Evolutionary conservation across 1,140 invertebrate species (phyloP).

Genomic region (Hyles vespertilio): DNA sequence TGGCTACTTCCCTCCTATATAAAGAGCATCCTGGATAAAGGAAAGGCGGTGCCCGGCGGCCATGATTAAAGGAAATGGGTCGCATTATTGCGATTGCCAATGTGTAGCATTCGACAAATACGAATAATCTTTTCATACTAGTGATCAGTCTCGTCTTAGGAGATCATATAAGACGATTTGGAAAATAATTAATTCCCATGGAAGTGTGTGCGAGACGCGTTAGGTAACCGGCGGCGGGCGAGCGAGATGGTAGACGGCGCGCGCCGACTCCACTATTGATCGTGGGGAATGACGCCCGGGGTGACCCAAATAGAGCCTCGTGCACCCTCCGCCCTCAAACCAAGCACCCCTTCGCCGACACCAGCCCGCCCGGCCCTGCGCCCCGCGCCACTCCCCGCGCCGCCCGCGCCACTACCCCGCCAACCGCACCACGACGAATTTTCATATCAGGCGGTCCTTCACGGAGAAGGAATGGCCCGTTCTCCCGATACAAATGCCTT

Average conservation of each 20-base stretch:
- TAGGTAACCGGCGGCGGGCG: slow-evolving; percentile 52
- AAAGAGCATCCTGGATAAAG: too few relatives aligned
- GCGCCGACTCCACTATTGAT: slow-evolving; percentile 69
- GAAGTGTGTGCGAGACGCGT: slow-evolving; percentile 53
- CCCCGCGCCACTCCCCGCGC: slow-evolving; percentile 44
- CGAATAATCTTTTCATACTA: too few relatives aligned
- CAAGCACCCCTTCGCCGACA: slow-evolving; percentile 34
- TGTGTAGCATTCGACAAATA: too few relatives aligned
- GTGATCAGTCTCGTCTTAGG: slow-evolving; percentile 27
- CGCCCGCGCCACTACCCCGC: slow-evolving; percentile 28
- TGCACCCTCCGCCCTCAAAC: slow-evolving; percentile 39
- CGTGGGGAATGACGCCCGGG: slow-evolving; percentile 69
- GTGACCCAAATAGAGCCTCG: slow-evolving; percentile 74
- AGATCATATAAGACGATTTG: slow-evolving; percentile 39
- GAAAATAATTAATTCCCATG: slow-evolving; percentile 61
- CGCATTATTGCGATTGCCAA: too few relatives aligned
- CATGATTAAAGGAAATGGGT: too few relatives aligned
- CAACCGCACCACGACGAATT: slow-evolving; percentile 61
- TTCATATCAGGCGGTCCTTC: slow-evolving; percentile 67
- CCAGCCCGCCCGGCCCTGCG: slow-evolving; percentile 40
- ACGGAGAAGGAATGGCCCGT: slow-evolving; percentile 51
- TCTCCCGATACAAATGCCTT: slow-evolving; percentile 47
- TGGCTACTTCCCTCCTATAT: too few relatives aligned
- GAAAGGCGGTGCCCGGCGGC: too few relatives aligned
- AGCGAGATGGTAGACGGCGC: slow-evolving; percentile 57